Conservation (phyloP, 1,140 invertebrate genomes). For the Atta cephalotes region DNA sequence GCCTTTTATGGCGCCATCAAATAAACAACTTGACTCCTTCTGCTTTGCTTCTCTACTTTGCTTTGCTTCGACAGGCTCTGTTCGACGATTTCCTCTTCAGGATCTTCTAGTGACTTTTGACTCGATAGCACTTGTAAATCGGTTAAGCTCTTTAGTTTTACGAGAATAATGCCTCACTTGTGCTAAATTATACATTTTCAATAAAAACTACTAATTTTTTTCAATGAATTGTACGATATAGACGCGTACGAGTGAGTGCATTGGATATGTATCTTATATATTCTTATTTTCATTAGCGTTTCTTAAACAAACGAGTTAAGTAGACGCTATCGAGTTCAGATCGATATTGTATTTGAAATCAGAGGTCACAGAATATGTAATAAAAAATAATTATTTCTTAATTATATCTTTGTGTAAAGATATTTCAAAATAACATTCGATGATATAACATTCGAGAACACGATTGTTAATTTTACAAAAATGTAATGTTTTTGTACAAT, state of each 20-base stretch:
- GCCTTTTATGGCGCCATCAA: constrained; percentile 87
- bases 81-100: constrained; percentile 42
- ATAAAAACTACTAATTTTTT: background rate
- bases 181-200: constrained; percentile 22
- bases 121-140: constrained; percentile 42
- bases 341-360: constrained; percentile 42
- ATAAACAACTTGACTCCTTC: constrained; percentile 87
- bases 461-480: background rate
- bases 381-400: background rate
- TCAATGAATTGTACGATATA: background rate
- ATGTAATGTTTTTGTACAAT: background rate
- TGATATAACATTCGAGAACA: background rate
- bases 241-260: background rate
- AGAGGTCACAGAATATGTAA: background rate
- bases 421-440: background rate
- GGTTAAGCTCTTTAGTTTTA: constrained; percentile 39
- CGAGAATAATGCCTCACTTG: constrained; percentile 16
- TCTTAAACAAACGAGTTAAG: background rate
- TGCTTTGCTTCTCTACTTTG: constrained; percentile 78
- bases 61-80: constrained; percentile 54
- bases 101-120: constrained; percentile 55
- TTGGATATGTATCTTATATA: background rate
- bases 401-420: background rate
- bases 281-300: background rate
- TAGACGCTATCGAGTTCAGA: background rate